Conservation (phyloP, 2,113 vertebrate genomes). For the Poeciliopsis occidentalis region DNA sequence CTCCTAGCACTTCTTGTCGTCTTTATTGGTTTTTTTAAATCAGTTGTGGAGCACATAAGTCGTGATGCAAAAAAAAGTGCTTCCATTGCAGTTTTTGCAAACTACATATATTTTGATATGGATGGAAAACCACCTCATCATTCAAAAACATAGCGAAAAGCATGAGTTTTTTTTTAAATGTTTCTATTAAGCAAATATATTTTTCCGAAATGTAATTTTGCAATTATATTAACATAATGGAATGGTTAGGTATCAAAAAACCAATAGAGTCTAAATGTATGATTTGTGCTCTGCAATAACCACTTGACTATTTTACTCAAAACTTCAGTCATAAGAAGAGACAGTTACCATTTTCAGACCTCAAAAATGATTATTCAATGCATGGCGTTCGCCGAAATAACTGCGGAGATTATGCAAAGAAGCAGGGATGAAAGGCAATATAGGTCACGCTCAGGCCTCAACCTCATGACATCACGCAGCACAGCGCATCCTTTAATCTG, state of each 20-base stretch:
- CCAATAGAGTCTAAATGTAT: background rate
- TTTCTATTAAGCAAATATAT: no score
- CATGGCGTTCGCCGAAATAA: background rate
- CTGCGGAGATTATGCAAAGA: background rate
- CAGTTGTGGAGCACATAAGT: no score
- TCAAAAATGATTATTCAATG: background rate
- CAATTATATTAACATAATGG: background rate
- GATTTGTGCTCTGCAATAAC: background rate
- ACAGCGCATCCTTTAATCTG: constrained; percentile 60
- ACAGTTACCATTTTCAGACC: background rate
- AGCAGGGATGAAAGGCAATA: constrained; percentile 8
- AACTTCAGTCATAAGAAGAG: background rate
- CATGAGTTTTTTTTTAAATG: no score
- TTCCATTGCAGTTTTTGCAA: no score
- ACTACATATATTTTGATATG: no score
- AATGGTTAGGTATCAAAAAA: background rate
- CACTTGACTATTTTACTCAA: background rate
- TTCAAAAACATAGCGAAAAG: no score
- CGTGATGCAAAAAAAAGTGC: no score
- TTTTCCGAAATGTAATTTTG: no score
- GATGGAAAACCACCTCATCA: no score
- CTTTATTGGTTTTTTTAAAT: no score
- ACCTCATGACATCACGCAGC: constrained; percentile 55
- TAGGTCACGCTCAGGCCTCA: constrained; percentile 48
- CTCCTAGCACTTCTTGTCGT: no score